These are phyloP conservation scores for Anguilla obscura DNA, from an alignment of 2,797 vertebrate species.

Conservation along the genomic window DNA sequence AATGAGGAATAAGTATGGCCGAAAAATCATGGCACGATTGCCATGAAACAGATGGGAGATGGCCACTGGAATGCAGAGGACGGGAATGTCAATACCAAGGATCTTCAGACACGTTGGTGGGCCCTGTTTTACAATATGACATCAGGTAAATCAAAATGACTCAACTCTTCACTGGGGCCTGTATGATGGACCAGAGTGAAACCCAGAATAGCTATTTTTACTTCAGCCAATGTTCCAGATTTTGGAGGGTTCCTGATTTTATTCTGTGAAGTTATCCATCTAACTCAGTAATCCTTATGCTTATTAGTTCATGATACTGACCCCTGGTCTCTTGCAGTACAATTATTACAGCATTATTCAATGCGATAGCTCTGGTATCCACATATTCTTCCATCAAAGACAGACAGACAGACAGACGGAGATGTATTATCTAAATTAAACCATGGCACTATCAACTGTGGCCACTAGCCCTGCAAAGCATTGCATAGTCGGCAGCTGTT, in stretches of 20 bases:
- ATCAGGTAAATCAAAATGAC: background rate
- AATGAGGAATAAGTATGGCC: background rate
- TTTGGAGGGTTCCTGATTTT: too few species aligned
- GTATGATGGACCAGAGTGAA: too few species aligned
- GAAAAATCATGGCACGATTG: background rate
- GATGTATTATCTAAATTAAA: too few species aligned
- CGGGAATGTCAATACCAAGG: background rate
- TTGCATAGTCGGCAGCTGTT: too few species aligned
- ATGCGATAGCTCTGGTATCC: background rate
- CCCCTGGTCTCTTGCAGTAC: background rate
- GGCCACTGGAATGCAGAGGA: background rate
- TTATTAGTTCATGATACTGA: too few species aligned
- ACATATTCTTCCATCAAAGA: background rate
- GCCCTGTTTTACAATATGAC: background rate
- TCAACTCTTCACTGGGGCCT: background rate
- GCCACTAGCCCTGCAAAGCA: too few species aligned
- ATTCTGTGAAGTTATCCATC: too few species aligned
- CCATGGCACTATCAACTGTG: too few species aligned
- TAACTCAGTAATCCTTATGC: too few species aligned
- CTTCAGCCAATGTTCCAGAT: too few species aligned
- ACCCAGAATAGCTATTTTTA: too few species aligned
- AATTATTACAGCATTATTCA: background rate
- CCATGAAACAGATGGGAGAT: background rate
- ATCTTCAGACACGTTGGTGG: background rate
- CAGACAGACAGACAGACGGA: background rate